Evolutionary conservation across 2,113 vertebrate species (phyloP).

Genomic region (Alosa alosa): DNA sequence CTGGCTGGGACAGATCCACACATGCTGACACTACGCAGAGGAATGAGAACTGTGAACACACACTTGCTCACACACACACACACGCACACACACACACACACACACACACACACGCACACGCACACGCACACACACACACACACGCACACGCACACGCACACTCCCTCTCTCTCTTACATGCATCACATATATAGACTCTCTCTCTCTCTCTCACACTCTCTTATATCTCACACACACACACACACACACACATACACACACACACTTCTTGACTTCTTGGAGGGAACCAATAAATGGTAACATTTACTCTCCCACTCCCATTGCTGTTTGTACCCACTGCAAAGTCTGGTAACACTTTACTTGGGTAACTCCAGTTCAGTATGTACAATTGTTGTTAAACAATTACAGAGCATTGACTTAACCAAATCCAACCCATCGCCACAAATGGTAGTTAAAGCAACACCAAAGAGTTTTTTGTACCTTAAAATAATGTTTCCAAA

Average conservation of each 20-base stretch:
- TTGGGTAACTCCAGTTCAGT: too few relatives aligned
- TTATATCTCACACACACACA: not conserved
- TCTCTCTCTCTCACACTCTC: not conserved
- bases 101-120: not conserved
- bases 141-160: not conserved
- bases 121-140: not conserved
- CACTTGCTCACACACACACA: not conserved
- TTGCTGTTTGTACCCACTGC: not conserved
- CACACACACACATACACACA: not conserved
- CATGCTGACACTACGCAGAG: not conserved
- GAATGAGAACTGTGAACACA: not conserved
- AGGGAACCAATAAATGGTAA: not conserved
- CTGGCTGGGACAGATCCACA: slow-evolving; percentile 11
- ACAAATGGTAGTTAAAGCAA: too few relatives aligned
- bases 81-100: not conserved
- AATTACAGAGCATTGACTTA: too few relatives aligned
- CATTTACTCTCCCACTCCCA: not conserved
- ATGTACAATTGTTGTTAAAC: too few relatives aligned
- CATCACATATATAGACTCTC: not conserved
- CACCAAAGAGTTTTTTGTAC: too few relatives aligned
- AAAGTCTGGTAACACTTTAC: too few relatives aligned
- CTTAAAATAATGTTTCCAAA: too few relatives aligned
- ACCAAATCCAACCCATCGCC: too few relatives aligned
- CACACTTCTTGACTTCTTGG: not conserved
- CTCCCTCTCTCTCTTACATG: not conserved